Conservation (phyloP, 2,888 invertebrate genomes). For the Rotaria macrura region DNA sequence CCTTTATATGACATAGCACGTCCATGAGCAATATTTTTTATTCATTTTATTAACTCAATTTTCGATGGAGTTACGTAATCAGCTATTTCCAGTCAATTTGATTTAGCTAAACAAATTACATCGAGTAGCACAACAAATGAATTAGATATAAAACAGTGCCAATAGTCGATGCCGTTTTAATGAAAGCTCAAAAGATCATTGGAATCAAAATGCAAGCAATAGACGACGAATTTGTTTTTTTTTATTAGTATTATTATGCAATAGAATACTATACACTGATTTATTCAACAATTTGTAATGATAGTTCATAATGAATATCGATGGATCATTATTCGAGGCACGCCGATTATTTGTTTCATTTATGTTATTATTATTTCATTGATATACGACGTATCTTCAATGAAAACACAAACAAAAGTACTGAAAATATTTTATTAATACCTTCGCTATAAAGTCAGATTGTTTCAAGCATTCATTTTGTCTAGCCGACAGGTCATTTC, state of each 20-base stretch:
- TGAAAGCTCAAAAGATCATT: not conserved
- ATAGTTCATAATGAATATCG: not conserved
- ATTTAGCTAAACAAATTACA: not conserved
- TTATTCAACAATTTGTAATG: not conserved
- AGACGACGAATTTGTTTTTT: not conserved
- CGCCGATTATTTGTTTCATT: not conserved
- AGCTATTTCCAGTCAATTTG: not conserved
- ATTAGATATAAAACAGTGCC: not conserved
- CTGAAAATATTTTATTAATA: too few species aligned
- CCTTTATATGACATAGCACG: not conserved
- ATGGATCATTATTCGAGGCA: not conserved
- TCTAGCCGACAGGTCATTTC: not conserved
- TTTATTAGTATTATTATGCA: not conserved
- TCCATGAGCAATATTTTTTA: not conserved
- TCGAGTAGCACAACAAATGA: not conserved
- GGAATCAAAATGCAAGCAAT: not conserved
- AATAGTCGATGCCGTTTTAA: not conserved
- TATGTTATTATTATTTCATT: not conserved
- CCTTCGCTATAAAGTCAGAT: too few species aligned
- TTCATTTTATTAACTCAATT: not conserved
- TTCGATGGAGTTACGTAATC: not conserved
- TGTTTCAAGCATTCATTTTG: not conserved
- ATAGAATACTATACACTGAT: not conserved
- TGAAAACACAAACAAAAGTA: too few species aligned
- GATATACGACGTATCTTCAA: not conserved